phyloP scores from a whole-genome alignment of 1,140 invertebrate genomes.

The Heliconius eleuchia region DNA sequence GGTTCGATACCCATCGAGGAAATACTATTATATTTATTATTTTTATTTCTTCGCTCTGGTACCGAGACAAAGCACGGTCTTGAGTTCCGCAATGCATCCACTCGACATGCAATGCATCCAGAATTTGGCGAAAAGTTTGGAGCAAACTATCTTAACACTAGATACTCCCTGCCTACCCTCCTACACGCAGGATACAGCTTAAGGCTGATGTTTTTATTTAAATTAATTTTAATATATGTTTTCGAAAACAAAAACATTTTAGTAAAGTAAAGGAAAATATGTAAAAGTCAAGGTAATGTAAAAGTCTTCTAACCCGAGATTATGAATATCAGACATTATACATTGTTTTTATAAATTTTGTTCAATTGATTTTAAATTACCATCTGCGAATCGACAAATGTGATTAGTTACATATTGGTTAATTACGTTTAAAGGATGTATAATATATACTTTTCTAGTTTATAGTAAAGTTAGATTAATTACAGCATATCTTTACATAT shows the following conservation, averaged over 20 bases:
- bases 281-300: not conserved
- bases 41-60: too few species aligned
- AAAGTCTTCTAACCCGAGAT: not conserved
- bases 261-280: not conserved
- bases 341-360: not conserved
- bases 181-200: too few species aligned
- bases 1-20: too few species aligned
- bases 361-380: not conserved
- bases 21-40: too few species aligned
- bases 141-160: too few species aligned
- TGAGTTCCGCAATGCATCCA: too few species aligned
- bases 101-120: too few species aligned
- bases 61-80: too few species aligned
- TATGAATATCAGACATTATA: not conserved
- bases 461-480: conserved; percentile 9
- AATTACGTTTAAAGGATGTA: conserved; percentile 15
- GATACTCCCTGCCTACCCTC: too few species aligned
- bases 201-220: too few species aligned
- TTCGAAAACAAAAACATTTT: not conserved
- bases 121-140: too few species aligned
- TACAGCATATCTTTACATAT: conserved; percentile 19
- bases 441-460: conserved; percentile 11
- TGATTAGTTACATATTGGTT: not conserved
- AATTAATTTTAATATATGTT: too few species aligned
- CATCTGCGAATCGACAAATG: not conserved